Evolutionary conservation across 2,888 invertebrate species (phyloP).

Genomic region (Agrilus mali): DNA sequence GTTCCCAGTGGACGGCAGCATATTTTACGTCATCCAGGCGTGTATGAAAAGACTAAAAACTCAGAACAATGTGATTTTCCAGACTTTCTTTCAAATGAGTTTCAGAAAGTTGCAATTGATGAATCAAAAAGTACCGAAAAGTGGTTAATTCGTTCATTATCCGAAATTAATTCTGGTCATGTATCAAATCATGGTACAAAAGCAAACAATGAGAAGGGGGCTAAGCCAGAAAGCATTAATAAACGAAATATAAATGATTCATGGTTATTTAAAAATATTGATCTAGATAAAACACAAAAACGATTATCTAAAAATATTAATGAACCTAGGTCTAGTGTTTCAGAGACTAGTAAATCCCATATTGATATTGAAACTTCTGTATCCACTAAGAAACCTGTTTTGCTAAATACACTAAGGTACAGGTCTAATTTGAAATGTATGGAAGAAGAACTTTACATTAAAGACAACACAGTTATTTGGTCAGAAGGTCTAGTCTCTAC

Average conservation of each 20-base stretch:
- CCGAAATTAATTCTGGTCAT: conserved; percentile 22
- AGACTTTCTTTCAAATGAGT: conserved; percentile 53
- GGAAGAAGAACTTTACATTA: conserved; percentile 83
- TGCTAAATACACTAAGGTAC: no score
- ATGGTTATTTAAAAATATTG: not conserved
- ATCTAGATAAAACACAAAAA: no score
- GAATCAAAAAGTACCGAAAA: conserved; percentile 42
- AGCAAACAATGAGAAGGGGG: not conserved
- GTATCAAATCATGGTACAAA: no score
- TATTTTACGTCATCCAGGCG: conserved; percentile 63
- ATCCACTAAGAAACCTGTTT: no score
- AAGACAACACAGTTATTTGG: conserved; percentile 75
- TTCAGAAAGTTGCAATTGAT: conserved; percentile 65
- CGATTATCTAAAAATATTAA: no score
- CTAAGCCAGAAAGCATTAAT: not conserved
- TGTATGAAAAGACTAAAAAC: conserved; percentile 31
- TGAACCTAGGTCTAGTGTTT: no score
- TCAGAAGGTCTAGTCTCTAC: conserved; percentile 45
- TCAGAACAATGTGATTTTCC: conserved; percentile 21
- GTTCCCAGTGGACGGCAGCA: conserved; percentile 78
- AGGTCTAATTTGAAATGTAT: conserved; percentile 33
- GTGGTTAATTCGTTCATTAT: conserved; percentile 45
- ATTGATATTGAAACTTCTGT: no score
- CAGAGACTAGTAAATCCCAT: no score
- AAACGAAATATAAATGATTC: not conserved